phyloP scores from a whole-genome alignment of 2,888 invertebrate genomes.

The Clunio marinus region DNA sequence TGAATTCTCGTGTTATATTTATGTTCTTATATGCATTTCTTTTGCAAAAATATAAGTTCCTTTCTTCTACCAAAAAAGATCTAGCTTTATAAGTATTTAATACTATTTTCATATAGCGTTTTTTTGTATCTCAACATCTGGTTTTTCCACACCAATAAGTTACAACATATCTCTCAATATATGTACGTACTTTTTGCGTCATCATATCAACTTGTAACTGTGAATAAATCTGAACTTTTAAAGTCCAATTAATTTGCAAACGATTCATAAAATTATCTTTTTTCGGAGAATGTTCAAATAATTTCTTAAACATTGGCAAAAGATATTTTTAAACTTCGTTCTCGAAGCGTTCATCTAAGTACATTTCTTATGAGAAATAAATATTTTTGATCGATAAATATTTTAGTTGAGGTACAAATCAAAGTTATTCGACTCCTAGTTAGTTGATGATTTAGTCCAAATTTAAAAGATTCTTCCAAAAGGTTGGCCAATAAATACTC shows the following conservation, averaged over 20 bases:
- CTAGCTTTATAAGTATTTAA: background rate
- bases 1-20: too few species aligned
- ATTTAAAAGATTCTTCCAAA: too few species aligned
- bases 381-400: background rate
- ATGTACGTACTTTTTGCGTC: too few species aligned
- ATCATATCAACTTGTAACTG: slow-evolving; percentile 14
- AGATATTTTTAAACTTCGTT: background rate
- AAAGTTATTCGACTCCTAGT: too few species aligned
- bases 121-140: background rate
- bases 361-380: slow-evolving; percentile 4
- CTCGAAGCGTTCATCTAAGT: background rate
- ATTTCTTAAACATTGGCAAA: background rate
- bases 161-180: too few species aligned
- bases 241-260: slow-evolving; percentile 16
- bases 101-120: slow-evolving; percentile 4
- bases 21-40: background rate
- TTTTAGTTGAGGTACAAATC: too few species aligned
- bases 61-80: background rate
- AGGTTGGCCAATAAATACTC: too few species aligned
- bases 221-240: slow-evolving; percentile 21
- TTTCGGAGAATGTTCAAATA: background rate
- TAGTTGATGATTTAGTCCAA: too few species aligned
- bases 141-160: too few species aligned
- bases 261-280: background rate
- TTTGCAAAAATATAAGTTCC: slow-evolving; percentile 6